Percentiles rank a stretch among this genome's conserved stretches.
Conservation (phyloP, 2,888 invertebrate genomes). For the Latrodectus hesperus region DNA sequence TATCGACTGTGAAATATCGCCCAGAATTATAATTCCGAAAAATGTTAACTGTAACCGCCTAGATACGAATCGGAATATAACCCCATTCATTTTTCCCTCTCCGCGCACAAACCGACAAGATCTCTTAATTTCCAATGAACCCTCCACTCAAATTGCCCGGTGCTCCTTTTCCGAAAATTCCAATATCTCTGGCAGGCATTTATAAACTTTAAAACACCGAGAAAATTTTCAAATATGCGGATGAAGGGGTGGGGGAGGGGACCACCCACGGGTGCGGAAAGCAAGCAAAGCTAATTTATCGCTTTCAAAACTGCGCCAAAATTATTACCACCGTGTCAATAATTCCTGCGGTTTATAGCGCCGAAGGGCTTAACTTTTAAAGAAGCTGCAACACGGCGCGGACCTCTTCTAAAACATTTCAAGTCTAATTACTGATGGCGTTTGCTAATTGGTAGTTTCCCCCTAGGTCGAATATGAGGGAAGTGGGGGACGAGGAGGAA, state of each 20-base stretch:
- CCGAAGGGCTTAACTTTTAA: constrained; percentile 60
- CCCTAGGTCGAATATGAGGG: constrained; percentile 4
- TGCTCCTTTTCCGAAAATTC: constrained; percentile 45
- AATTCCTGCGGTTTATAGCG: constrained; percentile 59
- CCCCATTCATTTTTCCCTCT: constrained; percentile 35
- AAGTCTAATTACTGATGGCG: constrained; percentile 65
- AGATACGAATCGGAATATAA: constrained; percentile 16
- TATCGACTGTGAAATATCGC: constrained; percentile 67
- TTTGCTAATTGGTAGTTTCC: constrained; percentile 64
- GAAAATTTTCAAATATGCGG: not conserved
- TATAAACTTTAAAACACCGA: constrained; percentile 68
- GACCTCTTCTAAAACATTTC: constrained; percentile 17
- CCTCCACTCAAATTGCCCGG: constrained; percentile 18
- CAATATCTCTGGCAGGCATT: constrained; percentile 65
- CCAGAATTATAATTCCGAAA: constrained; percentile 55
- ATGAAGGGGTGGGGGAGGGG: not conserved
- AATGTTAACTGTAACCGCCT: not conserved
- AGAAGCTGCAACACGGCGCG: constrained; percentile 31
- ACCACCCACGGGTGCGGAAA: constrained; percentile 1
- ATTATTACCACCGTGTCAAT: constrained; percentile 63
- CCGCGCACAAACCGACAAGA: not conserved
- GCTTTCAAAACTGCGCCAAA: constrained; percentile 68
- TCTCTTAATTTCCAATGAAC: constrained; percentile 66
- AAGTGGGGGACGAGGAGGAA: constrained; percentile 17
- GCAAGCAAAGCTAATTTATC: constrained; percentile 63